Evolutionary conservation across 64 coral and sea anemone species (phyloP), one percentile per base, ranked within the genome.

Genomic region (Hydrozoanthus tunicans): DNA sequence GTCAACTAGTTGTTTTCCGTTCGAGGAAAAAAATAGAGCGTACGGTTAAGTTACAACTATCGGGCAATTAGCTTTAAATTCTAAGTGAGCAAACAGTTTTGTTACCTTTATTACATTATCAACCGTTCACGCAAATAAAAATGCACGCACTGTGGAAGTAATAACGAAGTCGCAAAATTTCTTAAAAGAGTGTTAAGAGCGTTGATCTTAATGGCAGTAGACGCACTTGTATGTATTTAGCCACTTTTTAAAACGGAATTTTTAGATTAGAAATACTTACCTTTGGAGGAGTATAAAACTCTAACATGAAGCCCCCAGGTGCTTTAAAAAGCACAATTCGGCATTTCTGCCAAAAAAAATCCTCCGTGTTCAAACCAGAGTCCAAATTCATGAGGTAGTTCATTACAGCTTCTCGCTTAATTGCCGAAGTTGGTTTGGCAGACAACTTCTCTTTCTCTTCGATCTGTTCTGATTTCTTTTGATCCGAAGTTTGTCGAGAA

Each of bases 281-380:
- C 97, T 96, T 99, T 26, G 97, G 97, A 70, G 97, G 97, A 14
- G 94, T 93, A 67, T 96, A 99, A 59, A 99, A 99, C 58, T 99
- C 97, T 17, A 99, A 67, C 97, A 99, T 99, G 12, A 80, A 99
- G n/a, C 97, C 97, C 17, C 97, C 97, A 52, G 97, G 97, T 9
- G 97, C 97, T 90, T 99, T 99, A 57, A 96, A 90, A 53, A 99
- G 53, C 51, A 99, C 90, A 53, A 99, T 73, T 59, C 97, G 92
- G 60, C 94, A 99, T 90, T 99, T 99, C 69, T 99, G 97, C 97
- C 97, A 99, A 64, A 99, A 99, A 66, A 93, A 99, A 69, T 99
- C 97, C 59, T 99, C 97, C 51, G 94, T 92, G 85, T 99, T 93
- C 15, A 95, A 84, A 55, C 97, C 94, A 23, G 90, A 86, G 12